Base-by-base conservation (phyloP, 2,888 invertebrate genomes). In the Endotricha flammealis region DNA sequence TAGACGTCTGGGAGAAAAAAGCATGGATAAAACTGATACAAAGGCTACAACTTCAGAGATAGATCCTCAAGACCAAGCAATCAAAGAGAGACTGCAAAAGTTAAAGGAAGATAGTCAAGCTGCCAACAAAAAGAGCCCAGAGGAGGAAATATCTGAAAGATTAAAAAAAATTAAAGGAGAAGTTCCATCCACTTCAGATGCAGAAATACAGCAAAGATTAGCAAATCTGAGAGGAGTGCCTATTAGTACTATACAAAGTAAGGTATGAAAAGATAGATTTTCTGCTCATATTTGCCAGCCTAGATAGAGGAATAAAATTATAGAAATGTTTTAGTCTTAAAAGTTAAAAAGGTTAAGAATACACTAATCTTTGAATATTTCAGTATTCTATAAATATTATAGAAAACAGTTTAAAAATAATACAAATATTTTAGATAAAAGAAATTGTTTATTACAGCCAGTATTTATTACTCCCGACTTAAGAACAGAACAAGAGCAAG, bases 401-500 rank as follows among this genome's bases (percentile, higher is more conserved):
- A 16, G 6, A 6, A 6, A 4, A 6, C 6, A 16, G 3, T 4
- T 4, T 16, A 16, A 16, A 16, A 6, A 6, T 20, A 8, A 6
- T 20, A 29, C 12, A 12, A 27, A 12, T 12, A 27, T 27, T 10
- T 27, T 11, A n/a, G n/a, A n/a, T n/a, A 9, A 27, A 7, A 8
- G 12, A 27, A 27, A 5, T 27, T 8, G 7, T 17, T n/a, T 38
- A 17, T 61, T 67, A 42, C 40, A 89, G 88, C 55, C 82, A 38
- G 43, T 77, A 22, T 44, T 87, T 23, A 66, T 81, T 31, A 59
- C 78, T 22, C 82, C 85, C 9, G 92, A 93, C 52, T 80, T 82
- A 27, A 88, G 91, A 64, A 89, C 90, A 8, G 91, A 92, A 53
- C 89, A 92, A 59, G 90, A 94, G 52, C 92, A 93, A 74, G 89